phyloP scores from a whole-genome alignment of 2,888 invertebrate species.

The Arge pagana region DNA sequence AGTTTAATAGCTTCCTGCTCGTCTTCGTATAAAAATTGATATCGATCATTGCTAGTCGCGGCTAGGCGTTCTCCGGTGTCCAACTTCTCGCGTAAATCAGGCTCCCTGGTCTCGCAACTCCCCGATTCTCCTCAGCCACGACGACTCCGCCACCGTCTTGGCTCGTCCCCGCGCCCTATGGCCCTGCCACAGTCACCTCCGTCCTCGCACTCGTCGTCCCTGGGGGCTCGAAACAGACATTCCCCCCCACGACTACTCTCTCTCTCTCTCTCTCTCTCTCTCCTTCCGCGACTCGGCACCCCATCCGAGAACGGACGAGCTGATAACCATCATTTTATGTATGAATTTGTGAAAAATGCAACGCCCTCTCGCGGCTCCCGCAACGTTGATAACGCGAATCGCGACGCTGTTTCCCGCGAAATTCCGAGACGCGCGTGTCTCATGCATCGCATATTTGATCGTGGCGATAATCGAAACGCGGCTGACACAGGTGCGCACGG shows the following conservation, averaged over 20 bases:
- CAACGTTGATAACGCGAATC: not conserved
- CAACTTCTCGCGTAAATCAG: constrained; percentile 47
- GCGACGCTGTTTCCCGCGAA: not conserved
- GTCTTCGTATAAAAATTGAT: constrained; percentile 18
- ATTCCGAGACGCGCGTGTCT: too few species aligned
- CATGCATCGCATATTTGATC: too few species aligned
- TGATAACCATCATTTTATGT: constrained; percentile 37
- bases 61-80: constrained; percentile 18
- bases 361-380: constrained; percentile 24
- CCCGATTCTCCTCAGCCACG: constrained; percentile 26
- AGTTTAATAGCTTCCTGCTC: constrained; percentile 20
- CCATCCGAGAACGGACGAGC: constrained; percentile 17
- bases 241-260: constrained; percentile 23
- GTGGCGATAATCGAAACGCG: not conserved
- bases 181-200: too few species aligned
- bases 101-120: constrained; percentile 16
- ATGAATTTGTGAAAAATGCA: constrained; percentile 39
- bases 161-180: too few species aligned
- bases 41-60: constrained; percentile 22
- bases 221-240: constrained; percentile 29
- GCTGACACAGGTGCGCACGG: not conserved
- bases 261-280: constrained; percentile 10
- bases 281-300: constrained; percentile 19
- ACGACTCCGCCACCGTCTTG: constrained; percentile 24
- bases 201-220: too few species aligned